Base-by-base conservation (phyloP, 1,140 invertebrate species). In the Ooceraea biroi region DNA sequence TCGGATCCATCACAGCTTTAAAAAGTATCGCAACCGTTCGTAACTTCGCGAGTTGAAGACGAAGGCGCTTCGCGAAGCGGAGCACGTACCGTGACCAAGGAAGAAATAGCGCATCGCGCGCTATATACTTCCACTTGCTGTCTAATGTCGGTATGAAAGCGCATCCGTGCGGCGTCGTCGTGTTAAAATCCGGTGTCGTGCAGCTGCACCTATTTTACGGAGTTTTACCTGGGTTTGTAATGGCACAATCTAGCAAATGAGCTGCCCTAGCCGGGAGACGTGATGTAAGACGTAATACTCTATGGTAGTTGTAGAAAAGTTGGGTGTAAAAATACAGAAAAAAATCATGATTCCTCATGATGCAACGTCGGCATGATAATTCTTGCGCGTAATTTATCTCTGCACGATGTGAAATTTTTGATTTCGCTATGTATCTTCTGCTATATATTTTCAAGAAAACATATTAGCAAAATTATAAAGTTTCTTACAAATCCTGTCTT, bases 161-260 rank as follows among this genome's bases (percentile, higher is more conserved):
- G 19, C 27, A 50, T 41, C 12, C 71, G 57, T 61, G 27, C 52
- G 19, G 5, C 57, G n/a, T 12, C 14, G 25, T 2, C 8, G 58
- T 50, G 25, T 65, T 50, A 52, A 77, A 65, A 77, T 46, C 60
- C 8, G 19, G 48, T 1, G 44, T 25, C 58, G 60, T 73, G 57
- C 14, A 22, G 52, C 36, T 44, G 30, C 27, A 76, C 25, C n/a
- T 76, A 36, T 76, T 76, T 65, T 52, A 41, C 27, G 58, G 73
- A 76, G 73, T 44, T 76, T 76, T 76, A 63, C 11, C 41, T 11
- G 36, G 61, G 44, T 76, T 76, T 65, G 46, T 36, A 76, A 65
- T 50, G 25, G 44, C 44, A 63, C 27, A 52, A 76, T 76, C 19
- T 76, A 52, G 73, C 27, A 4, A 76, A 41, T 52, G 19, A 65